phyloP scores from a whole-genome alignment of 2,113 vertebrate species.

The Mungos mungo region DNA sequence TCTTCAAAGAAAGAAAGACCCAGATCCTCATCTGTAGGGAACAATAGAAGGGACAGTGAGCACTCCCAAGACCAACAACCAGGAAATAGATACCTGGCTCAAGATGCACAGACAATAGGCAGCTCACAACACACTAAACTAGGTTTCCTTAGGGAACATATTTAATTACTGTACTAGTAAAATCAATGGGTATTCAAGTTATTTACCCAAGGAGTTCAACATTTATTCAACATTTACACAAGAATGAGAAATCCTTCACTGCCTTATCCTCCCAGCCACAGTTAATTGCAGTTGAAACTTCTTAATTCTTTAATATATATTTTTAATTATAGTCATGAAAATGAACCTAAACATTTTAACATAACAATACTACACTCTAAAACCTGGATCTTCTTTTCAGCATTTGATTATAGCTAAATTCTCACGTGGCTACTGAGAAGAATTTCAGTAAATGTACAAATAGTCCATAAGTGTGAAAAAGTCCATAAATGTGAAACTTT shows the following conservation, averaged over 20 bases:
- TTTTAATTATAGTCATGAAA: constrained; percentile 71
- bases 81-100: constrained; percentile 21
- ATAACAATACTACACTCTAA: constrained; percentile 56
- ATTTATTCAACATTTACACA: constrained; percentile 74
- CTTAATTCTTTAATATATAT: constrained; percentile 71
- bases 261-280: constrained; percentile 47
- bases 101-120: constrained; percentile 38
- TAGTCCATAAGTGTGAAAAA: constrained; percentile 24
- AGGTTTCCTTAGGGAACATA: constrained; percentile 63
- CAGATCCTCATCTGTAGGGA: not conserved
- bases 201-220: constrained; percentile 73
- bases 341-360: constrained; percentile 64
- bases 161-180: constrained; percentile 74
- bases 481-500: not conserved
- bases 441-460: constrained; percentile 45
- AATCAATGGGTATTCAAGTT: constrained; percentile 76
- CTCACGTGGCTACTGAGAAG: not conserved
- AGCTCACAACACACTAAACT: constrained; percentile 4
- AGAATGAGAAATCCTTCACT: constrained; percentile 58
- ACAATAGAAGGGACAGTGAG: not conserved
- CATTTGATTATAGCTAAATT: constrained; percentile 49
- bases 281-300: constrained; percentile 64
- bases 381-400: not conserved
- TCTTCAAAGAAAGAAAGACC: not conserved
- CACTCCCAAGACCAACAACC: not conserved